These are phyloP conservation scores for Benitochromis conjunctus DNA, from an alignment of 2,113 vertebrate species.

Conservation along the genomic window DNA sequence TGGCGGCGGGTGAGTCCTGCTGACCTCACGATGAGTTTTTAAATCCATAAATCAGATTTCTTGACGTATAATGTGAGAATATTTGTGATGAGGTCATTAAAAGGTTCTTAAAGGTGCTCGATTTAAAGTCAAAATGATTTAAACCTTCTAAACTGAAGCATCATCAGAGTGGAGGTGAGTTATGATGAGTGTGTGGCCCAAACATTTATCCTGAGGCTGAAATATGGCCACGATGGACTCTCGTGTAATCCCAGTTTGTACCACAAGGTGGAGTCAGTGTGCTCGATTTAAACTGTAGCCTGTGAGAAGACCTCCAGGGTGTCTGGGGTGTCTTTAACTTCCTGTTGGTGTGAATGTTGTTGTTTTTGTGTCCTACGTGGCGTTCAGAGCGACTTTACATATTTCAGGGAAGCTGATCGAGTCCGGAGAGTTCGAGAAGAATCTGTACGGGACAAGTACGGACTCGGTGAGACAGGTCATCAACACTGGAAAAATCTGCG, in stretches of 20 bases:
- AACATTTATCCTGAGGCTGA: neutral
- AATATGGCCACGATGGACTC: neutral
- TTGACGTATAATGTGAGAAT: neutral
- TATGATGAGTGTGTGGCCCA: neutral
- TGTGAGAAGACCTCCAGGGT: neutral
- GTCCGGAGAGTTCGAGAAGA: conserved; percentile 96
- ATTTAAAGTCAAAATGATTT: neutral
- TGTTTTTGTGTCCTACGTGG: neutral
- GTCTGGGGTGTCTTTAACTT: neutral
- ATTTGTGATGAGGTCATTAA: rapidly evolving
- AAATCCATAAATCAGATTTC: too few relatives aligned
- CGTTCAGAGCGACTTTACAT: too few relatives aligned
- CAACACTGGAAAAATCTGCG: conserved; percentile 96
- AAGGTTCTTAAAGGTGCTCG: neutral
- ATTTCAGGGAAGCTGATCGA: conserved; percentile 89
- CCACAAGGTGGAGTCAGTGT: rapidly evolving
- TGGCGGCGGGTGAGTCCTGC: conserved; percentile 77
- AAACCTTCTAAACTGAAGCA: neutral
- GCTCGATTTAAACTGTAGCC: neutral
- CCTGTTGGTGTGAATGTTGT: neutral
- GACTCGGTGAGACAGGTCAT: conserved; percentile 96
- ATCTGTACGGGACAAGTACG: conserved; percentile 92
- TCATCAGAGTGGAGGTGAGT: neutral
- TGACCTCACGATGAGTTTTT: too few relatives aligned
- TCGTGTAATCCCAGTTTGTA: rapidly evolving